phyloP scores from a whole-genome alignment of 2,113 vertebrate genomes.

The Emydura subglobosa region DNA sequence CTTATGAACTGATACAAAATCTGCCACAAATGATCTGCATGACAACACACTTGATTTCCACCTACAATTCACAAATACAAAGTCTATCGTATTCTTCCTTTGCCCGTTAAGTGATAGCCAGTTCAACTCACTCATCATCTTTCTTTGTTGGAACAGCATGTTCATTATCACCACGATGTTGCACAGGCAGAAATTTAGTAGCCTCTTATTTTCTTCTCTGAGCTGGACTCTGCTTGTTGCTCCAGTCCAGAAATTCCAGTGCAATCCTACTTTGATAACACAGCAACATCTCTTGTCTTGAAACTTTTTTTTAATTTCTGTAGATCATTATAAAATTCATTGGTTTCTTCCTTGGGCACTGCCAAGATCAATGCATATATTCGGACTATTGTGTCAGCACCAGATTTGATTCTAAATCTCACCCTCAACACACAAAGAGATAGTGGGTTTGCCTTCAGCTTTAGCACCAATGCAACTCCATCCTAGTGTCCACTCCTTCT shows the following conservation, averaged over 20 bases:
- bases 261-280: background rate
- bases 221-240: background rate
- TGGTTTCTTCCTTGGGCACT: background rate
- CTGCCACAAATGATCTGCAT: no score
- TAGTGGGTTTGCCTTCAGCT: background rate
- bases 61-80: no score
- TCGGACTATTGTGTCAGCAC: background rate
- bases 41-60: no score
- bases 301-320: background rate
- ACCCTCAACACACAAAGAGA: background rate
- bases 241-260: background rate
- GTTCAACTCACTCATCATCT: no score
- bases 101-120: no score
- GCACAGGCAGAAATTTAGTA: no score
- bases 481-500: background rate
- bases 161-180: background rate
- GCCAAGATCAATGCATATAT: background rate
- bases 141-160: no score
- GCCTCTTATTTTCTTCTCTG: background rate
- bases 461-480: background rate
- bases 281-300: background rate
- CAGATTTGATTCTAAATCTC: background rate
- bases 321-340: background rate
- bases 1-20: no score
- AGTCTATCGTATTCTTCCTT: no score